A percentile compares a stretch with the other conserved stretches of the same genome.
These are phyloP conservation scores for Bungarus multicinctus DNA, from an alignment of 2,113 vertebrate genomes.

Conservation along the genomic window DNA sequence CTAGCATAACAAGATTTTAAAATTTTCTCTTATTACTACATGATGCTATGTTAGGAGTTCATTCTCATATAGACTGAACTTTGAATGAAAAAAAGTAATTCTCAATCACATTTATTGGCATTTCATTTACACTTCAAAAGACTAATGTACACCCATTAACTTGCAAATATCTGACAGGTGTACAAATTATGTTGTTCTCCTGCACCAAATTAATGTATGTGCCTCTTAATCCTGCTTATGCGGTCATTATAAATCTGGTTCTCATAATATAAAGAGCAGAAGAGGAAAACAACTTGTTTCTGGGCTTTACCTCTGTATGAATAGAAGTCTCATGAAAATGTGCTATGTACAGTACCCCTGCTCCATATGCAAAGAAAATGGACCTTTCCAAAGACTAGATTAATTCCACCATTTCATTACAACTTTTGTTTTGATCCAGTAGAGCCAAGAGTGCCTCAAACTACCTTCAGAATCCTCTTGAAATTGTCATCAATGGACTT, in stretches of 20 bases:
- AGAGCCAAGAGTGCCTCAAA: not conserved
- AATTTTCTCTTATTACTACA: not conserved
- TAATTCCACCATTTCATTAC: not conserved
- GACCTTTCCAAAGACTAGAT: not conserved
- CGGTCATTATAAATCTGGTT: not conserved
- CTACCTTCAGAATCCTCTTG: not conserved
- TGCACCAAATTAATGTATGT: not conserved
- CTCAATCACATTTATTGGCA: not conserved
- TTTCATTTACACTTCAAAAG: slow-evolving; percentile 11
- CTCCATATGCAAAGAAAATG: not conserved
- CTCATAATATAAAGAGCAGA: not conserved
- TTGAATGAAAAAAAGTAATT: slow-evolving; percentile 17
- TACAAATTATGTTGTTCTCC: not conserved
- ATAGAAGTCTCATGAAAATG: not conserved
- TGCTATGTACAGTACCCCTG: not conserved
- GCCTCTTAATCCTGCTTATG: slow-evolving; percentile 1
- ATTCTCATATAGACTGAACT: not conserved
- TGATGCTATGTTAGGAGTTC: not conserved
- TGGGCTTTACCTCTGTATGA: not conserved
- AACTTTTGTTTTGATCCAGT: not conserved
- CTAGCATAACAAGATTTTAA: not conserved
- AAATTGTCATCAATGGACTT: not conserved
- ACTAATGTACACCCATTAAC: not conserved
- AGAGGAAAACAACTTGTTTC: not conserved
- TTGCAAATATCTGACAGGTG: not conserved